phyloP scores from a whole-genome alignment of 2,113 vertebrate genomes.

The Pogonocichla stellata region DNA sequence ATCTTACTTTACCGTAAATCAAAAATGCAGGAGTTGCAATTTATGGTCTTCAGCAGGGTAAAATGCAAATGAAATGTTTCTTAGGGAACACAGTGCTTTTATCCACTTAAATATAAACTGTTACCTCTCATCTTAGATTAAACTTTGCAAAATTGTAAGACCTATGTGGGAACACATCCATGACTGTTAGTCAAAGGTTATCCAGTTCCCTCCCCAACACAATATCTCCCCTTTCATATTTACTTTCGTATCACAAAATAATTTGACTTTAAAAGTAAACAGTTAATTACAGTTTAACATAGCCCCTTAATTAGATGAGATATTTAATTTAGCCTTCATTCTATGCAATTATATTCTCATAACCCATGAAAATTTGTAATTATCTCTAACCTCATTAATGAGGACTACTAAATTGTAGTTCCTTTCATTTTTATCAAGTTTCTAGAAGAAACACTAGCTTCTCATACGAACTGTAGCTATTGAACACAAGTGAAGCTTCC shows the following conservation, averaged over 20 bases:
- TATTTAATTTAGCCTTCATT: slow-evolving; percentile 74
- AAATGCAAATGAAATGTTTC: background rate
- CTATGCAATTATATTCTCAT: slow-evolving; percentile 67
- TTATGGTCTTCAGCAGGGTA: background rate
- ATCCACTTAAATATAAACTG: background rate
- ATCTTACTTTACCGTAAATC: background rate
- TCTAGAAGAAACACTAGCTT: background rate
- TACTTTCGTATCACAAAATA: slow-evolving; percentile 29
- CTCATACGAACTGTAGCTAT: background rate
- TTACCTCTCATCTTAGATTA: background rate
- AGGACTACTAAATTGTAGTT: slow-evolving; percentile 55
- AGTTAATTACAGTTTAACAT: slow-evolving; percentile 64
- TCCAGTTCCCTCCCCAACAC: background rate
- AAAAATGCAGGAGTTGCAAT: background rate
- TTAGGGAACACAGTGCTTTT: background rate
- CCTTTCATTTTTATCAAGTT: slow-evolving; percentile 35
- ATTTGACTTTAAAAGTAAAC: slow-evolving; percentile 58
- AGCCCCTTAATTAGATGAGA: slow-evolving; percentile 63
- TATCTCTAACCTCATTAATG: slow-evolving; percentile 68
- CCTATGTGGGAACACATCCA: background rate
- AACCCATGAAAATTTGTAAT: slow-evolving; percentile 69
- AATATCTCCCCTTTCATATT: background rate
- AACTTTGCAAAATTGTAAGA: background rate
- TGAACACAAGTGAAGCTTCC: slow-evolving; percentile 9
- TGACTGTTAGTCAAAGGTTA: background rate